phyloP scores from a whole-genome alignment of 2,888 invertebrate genomes.

The Argyresthia goedartella region DNA sequence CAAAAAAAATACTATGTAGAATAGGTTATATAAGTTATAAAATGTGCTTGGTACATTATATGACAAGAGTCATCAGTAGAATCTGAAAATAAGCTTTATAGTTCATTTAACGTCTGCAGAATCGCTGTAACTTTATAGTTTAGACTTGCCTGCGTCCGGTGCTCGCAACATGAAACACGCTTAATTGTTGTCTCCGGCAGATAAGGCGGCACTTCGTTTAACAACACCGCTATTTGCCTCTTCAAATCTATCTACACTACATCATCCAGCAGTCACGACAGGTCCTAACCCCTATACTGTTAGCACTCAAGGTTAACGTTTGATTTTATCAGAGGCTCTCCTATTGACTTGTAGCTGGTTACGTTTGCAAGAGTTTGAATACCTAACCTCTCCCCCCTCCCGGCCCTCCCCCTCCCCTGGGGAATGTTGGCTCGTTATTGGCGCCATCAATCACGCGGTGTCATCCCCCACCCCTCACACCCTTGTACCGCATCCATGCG shows the following conservation, averaged over 20 bases:
- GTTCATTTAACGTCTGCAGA: neutral
- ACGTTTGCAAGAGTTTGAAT: neutral
- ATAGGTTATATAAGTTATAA: no score
- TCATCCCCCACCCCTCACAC: conserved; percentile 15
- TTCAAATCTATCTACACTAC: neutral
- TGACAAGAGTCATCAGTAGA: neutral
- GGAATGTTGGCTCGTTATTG: conserved; percentile 37
- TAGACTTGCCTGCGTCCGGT: no score
- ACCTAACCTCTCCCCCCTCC: conserved; percentile 1
- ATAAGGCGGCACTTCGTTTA: no score
- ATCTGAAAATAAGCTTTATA: neutral
- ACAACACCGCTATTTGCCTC: neutral
- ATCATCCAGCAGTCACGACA: neutral
- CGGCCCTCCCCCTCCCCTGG: conserved; percentile 5
- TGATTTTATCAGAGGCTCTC: neutral
- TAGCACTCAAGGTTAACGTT: neutral
- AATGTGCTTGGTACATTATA: no score
- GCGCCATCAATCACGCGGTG: conserved; percentile 49
- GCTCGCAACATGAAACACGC: no score
- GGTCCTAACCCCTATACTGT: neutral
- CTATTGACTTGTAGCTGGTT: neutral
- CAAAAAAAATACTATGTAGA: no score
- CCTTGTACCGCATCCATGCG: conserved; percentile 6
- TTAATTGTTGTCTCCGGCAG: no score
- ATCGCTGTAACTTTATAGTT: no score